Conservation (phyloP, 2,888 invertebrate genomes). For the Linnaemya vulpina region DNA sequence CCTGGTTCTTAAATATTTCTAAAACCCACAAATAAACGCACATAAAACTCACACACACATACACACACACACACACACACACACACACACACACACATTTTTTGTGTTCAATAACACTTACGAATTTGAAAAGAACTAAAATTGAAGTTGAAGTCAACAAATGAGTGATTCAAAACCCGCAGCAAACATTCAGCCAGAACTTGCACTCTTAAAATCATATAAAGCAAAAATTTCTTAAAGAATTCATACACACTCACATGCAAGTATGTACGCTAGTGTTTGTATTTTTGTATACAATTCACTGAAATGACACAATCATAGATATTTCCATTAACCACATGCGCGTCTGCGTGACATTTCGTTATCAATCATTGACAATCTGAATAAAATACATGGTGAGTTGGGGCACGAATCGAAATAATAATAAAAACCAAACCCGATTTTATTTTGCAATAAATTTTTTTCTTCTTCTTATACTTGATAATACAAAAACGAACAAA, state of each 20-base stretch:
- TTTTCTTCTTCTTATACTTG: background rate
- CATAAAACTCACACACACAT: background rate
- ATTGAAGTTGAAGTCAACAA: constrained; percentile 23
- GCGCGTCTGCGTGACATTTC: constrained; percentile 81
- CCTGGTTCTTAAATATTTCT: background rate
- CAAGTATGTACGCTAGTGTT: background rate
- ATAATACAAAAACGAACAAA: no score
- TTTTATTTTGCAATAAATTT: background rate
- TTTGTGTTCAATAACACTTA: constrained; percentile 21
- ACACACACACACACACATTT: background rate
- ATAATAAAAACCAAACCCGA: constrained; percentile 45
- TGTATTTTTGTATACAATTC: constrained; percentile 4
- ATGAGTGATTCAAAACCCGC: constrained; percentile 69
- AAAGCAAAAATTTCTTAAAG: constrained; percentile 16
- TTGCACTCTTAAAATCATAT: constrained; percentile 15
- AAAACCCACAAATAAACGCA: no score
- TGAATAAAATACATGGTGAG: constrained; percentile 10
- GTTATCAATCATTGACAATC: constrained; percentile 79
- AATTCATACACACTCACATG: background rate
- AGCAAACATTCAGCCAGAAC: constrained; percentile 27
- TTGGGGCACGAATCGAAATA: background rate
- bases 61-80: background rate
- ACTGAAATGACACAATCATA: constrained; percentile 28
- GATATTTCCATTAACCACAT: constrained; percentile 78
- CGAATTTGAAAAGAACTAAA: background rate